Percentiles rank a stretch among this genome's conserved stretches.
Conservation (phyloP, 2,888 invertebrate genomes). For the Leptinotarsa rubiginosa region DNA sequence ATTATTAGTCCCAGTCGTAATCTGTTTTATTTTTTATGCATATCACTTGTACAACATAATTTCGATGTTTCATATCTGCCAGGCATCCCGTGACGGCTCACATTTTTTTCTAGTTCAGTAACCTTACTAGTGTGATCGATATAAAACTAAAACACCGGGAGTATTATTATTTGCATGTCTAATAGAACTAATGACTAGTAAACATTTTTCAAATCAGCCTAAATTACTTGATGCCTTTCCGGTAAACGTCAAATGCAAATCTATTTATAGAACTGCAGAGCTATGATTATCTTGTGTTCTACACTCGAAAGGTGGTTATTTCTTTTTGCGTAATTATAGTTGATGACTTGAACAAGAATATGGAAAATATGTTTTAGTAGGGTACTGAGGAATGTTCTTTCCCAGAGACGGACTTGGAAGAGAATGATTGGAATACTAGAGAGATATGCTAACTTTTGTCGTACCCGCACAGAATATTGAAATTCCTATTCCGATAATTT, state of each 20-base stretch:
- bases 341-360: slow-evolving; percentile 33
- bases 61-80: too few species aligned
- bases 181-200: slow-evolving; percentile 23
- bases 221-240: slow-evolving; percentile 46
- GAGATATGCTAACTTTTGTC: not conserved
- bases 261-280: slow-evolving; percentile 49
- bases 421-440: not conserved
- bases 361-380: slow-evolving; percentile 40
- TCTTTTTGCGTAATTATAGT: slow-evolving; percentile 39
- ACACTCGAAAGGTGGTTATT: slow-evolving; percentile 38
- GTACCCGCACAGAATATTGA: too few species aligned
- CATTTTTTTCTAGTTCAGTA: not conserved
- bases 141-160: slow-evolving; percentile 18
- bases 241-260: slow-evolving; percentile 44
- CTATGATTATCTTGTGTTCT: slow-evolving; percentile 45
- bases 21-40: too few species aligned
- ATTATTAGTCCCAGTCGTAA: too few species aligned
- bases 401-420: slow-evolving; percentile 9
- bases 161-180: slow-evolving; percentile 26
- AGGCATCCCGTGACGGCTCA: too few species aligned
- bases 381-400: slow-evolving; percentile 29
- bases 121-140: slow-evolving; percentile 1
- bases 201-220: slow-evolving; percentile 20
- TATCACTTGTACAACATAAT: too few species aligned
- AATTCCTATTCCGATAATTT: too few species aligned